These are phyloP conservation scores for Anadara kagoshimensis DNA, from an alignment of 1,140 invertebrate species.

Conservation along the genomic window DNA sequence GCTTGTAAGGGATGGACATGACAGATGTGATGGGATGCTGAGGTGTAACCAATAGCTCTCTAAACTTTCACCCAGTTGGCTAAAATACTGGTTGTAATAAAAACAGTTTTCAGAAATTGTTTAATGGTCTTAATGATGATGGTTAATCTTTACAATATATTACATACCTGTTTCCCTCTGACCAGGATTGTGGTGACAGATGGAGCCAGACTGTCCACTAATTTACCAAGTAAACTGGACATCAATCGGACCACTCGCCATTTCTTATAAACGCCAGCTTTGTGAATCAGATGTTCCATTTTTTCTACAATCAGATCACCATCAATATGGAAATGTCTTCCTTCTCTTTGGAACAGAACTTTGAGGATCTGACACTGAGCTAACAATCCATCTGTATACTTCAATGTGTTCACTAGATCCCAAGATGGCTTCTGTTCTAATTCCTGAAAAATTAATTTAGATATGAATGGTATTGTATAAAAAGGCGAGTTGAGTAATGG, in stretches of 20 bases:
- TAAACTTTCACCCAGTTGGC: no score
- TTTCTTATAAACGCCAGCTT: conserved; percentile 89
- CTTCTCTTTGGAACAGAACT: conserved; percentile 88
- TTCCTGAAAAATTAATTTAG: conserved; percentile 44
- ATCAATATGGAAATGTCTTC: conserved; percentile 84
- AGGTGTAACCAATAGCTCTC: no score
- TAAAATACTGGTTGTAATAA: no score
- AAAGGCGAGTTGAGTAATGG: no score
- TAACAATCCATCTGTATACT: conserved; percentile 81
- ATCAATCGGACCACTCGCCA: conserved; percentile 94
- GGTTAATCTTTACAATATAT: background rate
- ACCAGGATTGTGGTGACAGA: conserved; percentile 98
- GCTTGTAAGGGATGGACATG: no score
- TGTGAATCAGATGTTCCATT: conserved; percentile 87
- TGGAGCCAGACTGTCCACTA: conserved; percentile 98
- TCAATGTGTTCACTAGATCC: conserved; percentile 60
- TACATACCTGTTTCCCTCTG: conserved; percentile 92
- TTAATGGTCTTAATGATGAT: no score
- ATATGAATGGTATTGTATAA: no score
- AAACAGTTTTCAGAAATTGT: no score
- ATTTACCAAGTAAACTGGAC: conserved; percentile 92
- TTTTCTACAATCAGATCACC: conserved; percentile 81
- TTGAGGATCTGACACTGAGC: conserved; percentile 89
- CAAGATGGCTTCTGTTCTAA: conserved; percentile 73
- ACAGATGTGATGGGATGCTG: no score